Evolutionary conservation across 2,888 invertebrate genomes (phyloP).

Genomic region (Mystacides longicornis): DNA sequence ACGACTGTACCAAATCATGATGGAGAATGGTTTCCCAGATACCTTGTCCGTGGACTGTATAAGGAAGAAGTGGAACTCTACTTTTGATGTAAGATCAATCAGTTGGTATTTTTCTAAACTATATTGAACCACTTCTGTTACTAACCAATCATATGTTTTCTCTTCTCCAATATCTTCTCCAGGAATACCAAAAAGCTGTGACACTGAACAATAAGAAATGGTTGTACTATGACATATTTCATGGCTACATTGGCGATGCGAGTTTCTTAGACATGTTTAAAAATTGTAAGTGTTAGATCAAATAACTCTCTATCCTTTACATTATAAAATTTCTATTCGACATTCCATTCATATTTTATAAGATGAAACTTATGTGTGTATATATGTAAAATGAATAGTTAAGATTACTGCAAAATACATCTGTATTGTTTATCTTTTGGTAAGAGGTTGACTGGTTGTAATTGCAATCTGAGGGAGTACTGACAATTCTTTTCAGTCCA

Average conservation of each 20-base stretch:
- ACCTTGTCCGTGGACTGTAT: slow-evolving; percentile 42
- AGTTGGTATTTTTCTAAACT: too few species aligned
- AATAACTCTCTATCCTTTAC: too few species aligned
- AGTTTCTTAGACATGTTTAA: slow-evolving; percentile 11
- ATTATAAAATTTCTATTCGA: too few species aligned
- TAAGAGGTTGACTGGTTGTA: too few species aligned
- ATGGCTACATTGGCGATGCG: slow-evolving; percentile 37
- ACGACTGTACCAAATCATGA: slow-evolving; percentile 39
- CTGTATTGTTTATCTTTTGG: too few species aligned
- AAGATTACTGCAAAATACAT: too few species aligned
- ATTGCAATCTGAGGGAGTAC: too few species aligned
- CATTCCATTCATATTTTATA: too few species aligned
- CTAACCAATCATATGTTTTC: not conserved
- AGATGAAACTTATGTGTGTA: too few species aligned
- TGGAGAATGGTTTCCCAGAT: slow-evolving; percentile 41
- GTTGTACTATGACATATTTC: slow-evolving; percentile 43
- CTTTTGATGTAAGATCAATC: slow-evolving; percentile 41
- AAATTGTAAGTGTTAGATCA: slow-evolving; percentile 18
- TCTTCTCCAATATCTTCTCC: slow-evolving; percentile 25
- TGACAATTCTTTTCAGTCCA: too few species aligned
- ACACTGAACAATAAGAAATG: slow-evolving; percentile 39
- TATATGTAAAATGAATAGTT: too few species aligned
- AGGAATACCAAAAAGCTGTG: slow-evolving; percentile 44
- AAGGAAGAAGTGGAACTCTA: slow-evolving; percentile 45
- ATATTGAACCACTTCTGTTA: not conserved